Conservation (phyloP, 2,888 invertebrate species). For the Microplitis manilae region DNA sequence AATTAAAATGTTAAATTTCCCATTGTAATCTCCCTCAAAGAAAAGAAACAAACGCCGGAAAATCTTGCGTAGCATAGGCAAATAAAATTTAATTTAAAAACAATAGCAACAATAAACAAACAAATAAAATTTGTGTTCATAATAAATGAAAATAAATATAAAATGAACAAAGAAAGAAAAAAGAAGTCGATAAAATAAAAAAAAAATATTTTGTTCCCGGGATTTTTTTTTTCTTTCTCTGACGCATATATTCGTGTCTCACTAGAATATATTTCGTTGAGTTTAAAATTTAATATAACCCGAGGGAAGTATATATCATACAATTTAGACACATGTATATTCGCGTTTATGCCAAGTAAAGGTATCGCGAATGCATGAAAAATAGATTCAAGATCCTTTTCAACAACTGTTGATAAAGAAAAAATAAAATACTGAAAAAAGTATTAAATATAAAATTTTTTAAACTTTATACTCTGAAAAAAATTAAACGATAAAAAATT, state of each 20-base stretch:
- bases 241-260: not conserved
- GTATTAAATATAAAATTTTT: not conserved
- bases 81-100: not conserved
- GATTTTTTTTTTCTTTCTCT: not conserved
- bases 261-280: conserved; percentile 12
- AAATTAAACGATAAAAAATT: not conserved
- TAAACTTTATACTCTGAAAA: not conserved
- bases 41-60: not conserved
- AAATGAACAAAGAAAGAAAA: not conserved
- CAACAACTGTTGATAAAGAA: not conserved
- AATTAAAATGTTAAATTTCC: not conserved
- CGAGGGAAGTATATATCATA: conserved; percentile 16
- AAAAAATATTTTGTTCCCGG: not conserved
- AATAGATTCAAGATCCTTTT: not conserved
- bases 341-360: conserved; percentile 12
- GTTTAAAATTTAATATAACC: conserved; percentile 29
- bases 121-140: not conserved
- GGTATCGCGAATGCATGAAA: not conserved
- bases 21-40: not conserved
- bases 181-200: not conserved
- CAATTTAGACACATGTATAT: conserved; percentile 17
- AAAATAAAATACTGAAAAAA: not conserved
- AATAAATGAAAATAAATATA: not conserved
- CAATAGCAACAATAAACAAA: not conserved
- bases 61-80: not conserved